These are phyloP conservation scores for Emydura subglobosa DNA, from an alignment of 2,113 vertebrate species.

Conservation along the genomic window DNA sequence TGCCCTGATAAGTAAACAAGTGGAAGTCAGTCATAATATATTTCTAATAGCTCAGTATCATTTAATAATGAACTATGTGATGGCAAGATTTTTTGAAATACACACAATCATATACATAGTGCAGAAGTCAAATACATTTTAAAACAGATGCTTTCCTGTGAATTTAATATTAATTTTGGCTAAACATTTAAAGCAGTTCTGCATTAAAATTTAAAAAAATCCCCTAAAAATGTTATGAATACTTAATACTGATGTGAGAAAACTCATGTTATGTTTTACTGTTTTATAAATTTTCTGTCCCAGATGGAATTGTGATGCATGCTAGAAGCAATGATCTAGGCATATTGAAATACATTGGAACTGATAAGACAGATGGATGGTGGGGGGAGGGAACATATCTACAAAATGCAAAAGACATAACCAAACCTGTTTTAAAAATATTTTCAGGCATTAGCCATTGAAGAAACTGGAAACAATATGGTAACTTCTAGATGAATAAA, in stretches of 20 bases:
- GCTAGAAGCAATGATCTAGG: not conserved
- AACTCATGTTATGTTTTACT: not conserved
- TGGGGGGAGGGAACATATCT: not conserved
- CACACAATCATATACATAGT: not conserved
- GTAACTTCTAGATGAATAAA: not conserved
- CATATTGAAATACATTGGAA: not conserved
- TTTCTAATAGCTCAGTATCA: not conserved
- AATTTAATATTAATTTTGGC: not conserved
- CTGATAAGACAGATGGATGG: not conserved
- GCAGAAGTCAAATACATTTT: not conserved
- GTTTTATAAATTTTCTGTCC: not conserved
- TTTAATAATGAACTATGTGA: not conserved
- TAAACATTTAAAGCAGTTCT: not conserved
- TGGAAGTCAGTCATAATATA: not conserved
- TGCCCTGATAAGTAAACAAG: not conserved
- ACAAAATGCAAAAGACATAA: not conserved
- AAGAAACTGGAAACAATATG: not conserved
- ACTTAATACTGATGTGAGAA: not conserved
- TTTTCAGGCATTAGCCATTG: not conserved
- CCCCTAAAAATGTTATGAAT: not conserved
- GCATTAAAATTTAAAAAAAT: not conserved
- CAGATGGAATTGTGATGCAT: not conserved
- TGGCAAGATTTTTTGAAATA: not conserved
- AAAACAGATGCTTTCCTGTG: not conserved
- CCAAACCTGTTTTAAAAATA: not conserved